Evolutionary conservation across 2,888 invertebrate species (phyloP).

Genomic region (Limnephilus marmoratus): DNA sequence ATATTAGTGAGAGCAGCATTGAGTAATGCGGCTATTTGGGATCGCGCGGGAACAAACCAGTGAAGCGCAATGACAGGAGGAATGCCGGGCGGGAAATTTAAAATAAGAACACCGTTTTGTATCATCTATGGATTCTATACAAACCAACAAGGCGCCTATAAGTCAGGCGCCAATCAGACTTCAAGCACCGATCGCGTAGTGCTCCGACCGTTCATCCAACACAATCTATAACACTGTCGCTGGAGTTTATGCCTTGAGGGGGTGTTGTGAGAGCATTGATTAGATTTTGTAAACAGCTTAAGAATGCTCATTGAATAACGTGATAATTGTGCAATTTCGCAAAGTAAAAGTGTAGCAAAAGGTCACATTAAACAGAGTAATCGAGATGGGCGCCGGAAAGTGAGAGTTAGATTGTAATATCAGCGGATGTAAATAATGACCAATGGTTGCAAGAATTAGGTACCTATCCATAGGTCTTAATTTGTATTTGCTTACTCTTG

Average conservation of each 20-base stretch:
- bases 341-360: conserved; percentile 2
- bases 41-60: conserved; percentile 31
- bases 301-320: neutral
- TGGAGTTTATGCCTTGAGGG: neutral
- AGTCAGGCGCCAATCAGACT: neutral
- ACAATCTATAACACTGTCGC: neutral
- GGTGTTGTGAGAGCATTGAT: neutral
- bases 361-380: neutral
- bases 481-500: neutral
- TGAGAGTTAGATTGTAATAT: neutral
- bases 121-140: conserved; percentile 36
- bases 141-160: conserved; percentile 11
- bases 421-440: neutral
- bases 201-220: neutral
- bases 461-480: neutral
- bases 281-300: neutral
- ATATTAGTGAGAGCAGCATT: conserved; percentile 44
- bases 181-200: neutral
- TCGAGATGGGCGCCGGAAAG: neutral
- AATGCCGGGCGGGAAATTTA: conserved; percentile 46
- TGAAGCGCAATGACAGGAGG: conserved; percentile 49
- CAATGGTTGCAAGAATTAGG: neutral
- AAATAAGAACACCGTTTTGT: conserved; percentile 45
- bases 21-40: conserved; percentile 50
- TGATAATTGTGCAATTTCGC: conserved; percentile 2